Evolutionary conservation across 2,888 invertebrate genomes (phyloP).

Genomic region (Linyphia triangularis): DNA sequence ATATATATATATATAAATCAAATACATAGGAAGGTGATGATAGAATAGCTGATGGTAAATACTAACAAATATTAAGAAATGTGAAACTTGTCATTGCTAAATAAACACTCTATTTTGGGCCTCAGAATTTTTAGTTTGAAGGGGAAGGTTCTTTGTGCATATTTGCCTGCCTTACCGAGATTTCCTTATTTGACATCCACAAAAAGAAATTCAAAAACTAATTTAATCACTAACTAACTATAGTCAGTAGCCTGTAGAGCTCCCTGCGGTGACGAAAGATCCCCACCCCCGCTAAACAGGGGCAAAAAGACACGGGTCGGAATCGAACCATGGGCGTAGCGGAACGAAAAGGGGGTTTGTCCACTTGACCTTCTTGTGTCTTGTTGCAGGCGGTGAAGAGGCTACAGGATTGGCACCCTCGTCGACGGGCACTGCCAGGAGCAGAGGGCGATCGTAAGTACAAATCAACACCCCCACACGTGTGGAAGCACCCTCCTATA

Average conservation of each 20-base stretch:
- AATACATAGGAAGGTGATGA: too few species aligned
- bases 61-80: too few species aligned
- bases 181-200: too few species aligned
- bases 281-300: conserved; percentile 12
- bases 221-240: too few species aligned
- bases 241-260: neutral
- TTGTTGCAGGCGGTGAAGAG: conserved; percentile 70
- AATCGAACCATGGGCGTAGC: conserved; percentile 43
- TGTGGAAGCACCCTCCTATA: neutral
- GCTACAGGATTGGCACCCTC: conserved; percentile 67
- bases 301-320: conserved; percentile 23
- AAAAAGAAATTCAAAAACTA: too few species aligned
- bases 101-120: too few species aligned
- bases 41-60: too few species aligned
- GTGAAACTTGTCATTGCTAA: too few species aligned
- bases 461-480: conserved; percentile 10
- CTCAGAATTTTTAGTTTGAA: too few species aligned
- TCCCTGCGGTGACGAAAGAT: conserved; percentile 11
- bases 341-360: conserved; percentile 50
- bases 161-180: too few species aligned
- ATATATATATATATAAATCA: too few species aligned
- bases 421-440: conserved; percentile 65
- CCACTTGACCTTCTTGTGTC: conserved; percentile 63
- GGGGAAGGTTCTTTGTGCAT: too few species aligned
- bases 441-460: conserved; percentile 71